Base-by-base conservation (phyloP, 1,140 invertebrate species). In the Drosophila parabipectinata region DNA sequence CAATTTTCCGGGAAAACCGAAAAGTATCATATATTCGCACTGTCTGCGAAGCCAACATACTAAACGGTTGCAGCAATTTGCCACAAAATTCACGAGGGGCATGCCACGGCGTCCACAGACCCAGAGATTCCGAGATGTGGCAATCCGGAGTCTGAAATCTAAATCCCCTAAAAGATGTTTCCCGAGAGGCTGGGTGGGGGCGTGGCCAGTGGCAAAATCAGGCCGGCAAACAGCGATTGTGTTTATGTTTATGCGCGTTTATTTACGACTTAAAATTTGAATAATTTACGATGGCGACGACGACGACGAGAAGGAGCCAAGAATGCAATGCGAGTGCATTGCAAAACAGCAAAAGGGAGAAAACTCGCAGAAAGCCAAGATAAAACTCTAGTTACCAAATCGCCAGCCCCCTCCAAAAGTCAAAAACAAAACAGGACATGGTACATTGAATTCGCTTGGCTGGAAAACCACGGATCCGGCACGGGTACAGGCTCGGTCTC, bases 261-360 rank as follows among this genome's bases (percentile, higher is more conserved):
- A 88, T 87, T 88, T 87, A 87, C 79, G 82, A 88, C 82, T 87
- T 54, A 50, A 79, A 85, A 87, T 79, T 88, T 87, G 79, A 87
- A 87, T 87, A 87, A 87, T 88, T 88, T 87, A 87, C 67, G 83
- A 82, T 63, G 66, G 48, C 67, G 52, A 37, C 45, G 72, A 53
- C 18, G 51, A n/a, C 32, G 32, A 34, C 10, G 32, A 10, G 8
- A 3, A 34, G 10, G 34, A 10, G 30, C 28, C 26, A 73, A 57
- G 64, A 78, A 73, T 73, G 59, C 75, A 77, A 28, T 52, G 37
- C 21, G 14, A 45, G 45, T 34, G 47, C 59, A 32, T 12, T 21
- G 18, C 34, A 37, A 39, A 72, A 61, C 76, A 66, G 24, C 58
- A 55, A 64, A 54, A n/a, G 50, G 64, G 76, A 66, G 32, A 37